Evolutionary conservation across 1,140 invertebrate genomes (phyloP), one percentile per base, ranked within the genome.

Genomic region (Halictus rubicundus): DNA sequence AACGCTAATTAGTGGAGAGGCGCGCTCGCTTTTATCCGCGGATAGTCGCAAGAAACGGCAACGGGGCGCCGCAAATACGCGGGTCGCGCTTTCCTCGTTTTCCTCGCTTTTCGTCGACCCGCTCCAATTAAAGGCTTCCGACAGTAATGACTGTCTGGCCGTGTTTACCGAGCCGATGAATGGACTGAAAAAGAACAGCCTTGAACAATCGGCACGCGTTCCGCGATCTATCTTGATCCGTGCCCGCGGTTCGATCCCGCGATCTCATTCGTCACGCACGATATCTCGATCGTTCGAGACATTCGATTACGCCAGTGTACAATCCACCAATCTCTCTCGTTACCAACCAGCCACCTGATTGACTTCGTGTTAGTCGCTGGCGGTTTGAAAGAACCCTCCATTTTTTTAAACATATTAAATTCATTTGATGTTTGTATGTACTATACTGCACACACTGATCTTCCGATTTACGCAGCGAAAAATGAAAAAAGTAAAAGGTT

Each of bases 91-190:
- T 32, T 32, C 32, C 32, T 32, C 49, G 54, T n/a, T 57, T 57
- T 76, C 42, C 19, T 54, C 27, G 27, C 66, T 64, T 49, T 23
- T 80, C 10, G 61, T 68, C 64, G 64, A 66, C 46, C 54, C 59
- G 32, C 46, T 81, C 37, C 60, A 85, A 85, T 73, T 85, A 84
- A 77, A 77, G 25, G 25, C 42, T 81, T 63, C 59, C 71, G 73
- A 69, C 60, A 59, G 46, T 76, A 80, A 69, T 37, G 70, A 49
- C 68, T 64, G 65, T 73, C 57, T 69, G 65, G 78, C 42, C n/a
- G 21, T 79, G 65, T 83, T 74, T 79, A 49, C 57, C 59, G 59
- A 39, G 71, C 46, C 37, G 76, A 85, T 84, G 78, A 85, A 81
- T 81, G 78, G 52, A 19, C 27, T 59, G 78, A 66, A 61, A 80